A percentile compares a stretch with the other conserved stretches of the same genome.
Conservation (phyloP, 1,140 invertebrate species). For the Argopecten irradians region DNA sequence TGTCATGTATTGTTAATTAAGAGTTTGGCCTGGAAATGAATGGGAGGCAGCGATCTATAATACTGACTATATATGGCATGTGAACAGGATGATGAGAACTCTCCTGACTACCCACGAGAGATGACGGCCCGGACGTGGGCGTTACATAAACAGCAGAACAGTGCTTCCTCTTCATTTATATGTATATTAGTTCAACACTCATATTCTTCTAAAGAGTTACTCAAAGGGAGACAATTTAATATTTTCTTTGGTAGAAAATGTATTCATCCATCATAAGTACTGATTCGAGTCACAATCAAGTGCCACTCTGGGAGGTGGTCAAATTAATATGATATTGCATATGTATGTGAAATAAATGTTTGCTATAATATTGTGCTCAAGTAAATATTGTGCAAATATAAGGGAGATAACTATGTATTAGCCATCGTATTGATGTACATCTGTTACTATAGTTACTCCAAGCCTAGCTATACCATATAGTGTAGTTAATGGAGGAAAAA, state of each 20-base stretch:
- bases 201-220: not conserved
- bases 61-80: not conserved
- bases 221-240: slow-evolving; percentile 10
- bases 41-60: not conserved
- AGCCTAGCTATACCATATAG: not conserved
- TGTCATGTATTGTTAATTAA: not conserved
- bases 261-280: not conserved
- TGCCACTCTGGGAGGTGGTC: not conserved
- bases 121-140: too few species aligned
- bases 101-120: too few species aligned
- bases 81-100: not conserved
- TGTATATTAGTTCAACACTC: not conserved
- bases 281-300: slow-evolving; percentile 10
- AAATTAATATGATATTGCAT: not conserved
- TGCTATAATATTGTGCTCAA: slow-evolving; percentile 16
- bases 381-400: slow-evolving; percentile 1
- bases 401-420: not conserved
- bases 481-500: not conserved
- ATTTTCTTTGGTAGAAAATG: not conserved
- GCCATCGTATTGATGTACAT: not conserved
- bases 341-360: not conserved
- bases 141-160: not conserved
- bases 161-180: not conserved
- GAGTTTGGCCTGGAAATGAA: not conserved
- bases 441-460: not conserved